Conservation (phyloP, 2,888 invertebrate genomes). For the Tetanocera ferruginea region DNA sequence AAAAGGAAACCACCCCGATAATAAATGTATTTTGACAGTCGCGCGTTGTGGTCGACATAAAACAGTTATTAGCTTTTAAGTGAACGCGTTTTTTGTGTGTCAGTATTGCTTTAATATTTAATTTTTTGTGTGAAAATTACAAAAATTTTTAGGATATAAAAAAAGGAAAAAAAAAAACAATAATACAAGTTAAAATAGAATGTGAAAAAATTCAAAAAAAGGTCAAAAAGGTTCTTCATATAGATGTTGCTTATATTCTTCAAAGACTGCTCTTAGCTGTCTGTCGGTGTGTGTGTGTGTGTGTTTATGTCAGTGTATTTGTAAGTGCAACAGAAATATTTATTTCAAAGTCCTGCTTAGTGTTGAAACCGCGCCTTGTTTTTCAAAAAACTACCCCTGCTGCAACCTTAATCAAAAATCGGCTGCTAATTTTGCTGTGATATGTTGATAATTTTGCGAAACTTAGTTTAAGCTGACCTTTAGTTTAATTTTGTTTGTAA, state of each 20-base stretch:
- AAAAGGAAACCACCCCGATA: slow-evolving; percentile 64
- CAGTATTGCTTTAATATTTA: background rate
- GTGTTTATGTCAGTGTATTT: background rate
- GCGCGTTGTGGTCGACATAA: slow-evolving; percentile 64
- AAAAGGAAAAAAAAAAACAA: background rate
- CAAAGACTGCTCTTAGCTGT: background rate
- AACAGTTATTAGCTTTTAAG: slow-evolving; percentile 3
- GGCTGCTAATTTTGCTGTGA: background rate
- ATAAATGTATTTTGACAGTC: slow-evolving; percentile 66
- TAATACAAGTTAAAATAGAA: background rate
- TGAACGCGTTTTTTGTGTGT: background rate
- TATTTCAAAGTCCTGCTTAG: background rate
- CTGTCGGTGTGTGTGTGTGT: background rate
- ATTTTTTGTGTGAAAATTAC: background rate
- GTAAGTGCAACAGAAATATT: background rate
- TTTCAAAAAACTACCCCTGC: background rate
- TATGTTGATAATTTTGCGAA: background rate
- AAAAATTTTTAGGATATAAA: background rate
- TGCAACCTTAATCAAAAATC: background rate
- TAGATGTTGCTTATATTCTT: background rate
- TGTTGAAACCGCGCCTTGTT: slow-evolving; percentile 13
- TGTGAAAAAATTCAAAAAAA: background rate
- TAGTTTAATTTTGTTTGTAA: background rate
- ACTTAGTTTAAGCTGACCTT: background rate
- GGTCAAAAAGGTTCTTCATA: background rate